phyloP scores from a whole-genome alignment of 2,888 invertebrate species.

The Euproctis similis region DNA sequence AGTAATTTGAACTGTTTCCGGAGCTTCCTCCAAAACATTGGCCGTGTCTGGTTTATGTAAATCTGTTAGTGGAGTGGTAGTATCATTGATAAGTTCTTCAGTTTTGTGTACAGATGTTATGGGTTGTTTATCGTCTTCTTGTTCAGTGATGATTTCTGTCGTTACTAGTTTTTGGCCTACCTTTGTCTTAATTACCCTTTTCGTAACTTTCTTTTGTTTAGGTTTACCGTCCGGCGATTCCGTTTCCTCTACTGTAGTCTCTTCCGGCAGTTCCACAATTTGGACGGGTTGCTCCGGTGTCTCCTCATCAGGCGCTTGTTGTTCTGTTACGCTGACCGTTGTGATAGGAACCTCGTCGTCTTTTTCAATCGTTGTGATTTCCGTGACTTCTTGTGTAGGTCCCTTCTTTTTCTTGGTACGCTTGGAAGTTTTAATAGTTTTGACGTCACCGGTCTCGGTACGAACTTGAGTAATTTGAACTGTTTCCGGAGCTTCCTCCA shows the following conservation, averaged over 20 bases:
- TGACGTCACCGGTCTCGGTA: too few relatives aligned
- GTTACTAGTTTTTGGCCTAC: constrained; percentile 22
- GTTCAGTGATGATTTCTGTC: constrained; percentile 13
- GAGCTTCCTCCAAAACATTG: constrained; percentile 26
- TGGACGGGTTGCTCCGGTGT: background rate
- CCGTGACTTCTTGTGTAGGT: constrained; percentile 22
- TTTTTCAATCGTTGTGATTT: constrained; percentile 17
- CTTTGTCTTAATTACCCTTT: constrained; percentile 13
- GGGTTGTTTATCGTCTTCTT: constrained; percentile 16
- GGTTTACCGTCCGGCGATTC: constrained; percentile 23
- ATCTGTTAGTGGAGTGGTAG: constrained; percentile 26
- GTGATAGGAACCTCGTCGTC: constrained; percentile 31
- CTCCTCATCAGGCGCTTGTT: background rate
- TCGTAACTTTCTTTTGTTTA: constrained; percentile 26
- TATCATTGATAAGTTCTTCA: constrained; percentile 40
- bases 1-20: constrained; percentile 23
- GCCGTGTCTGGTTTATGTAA: constrained; percentile 16
- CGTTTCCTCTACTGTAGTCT: constrained; percentile 34
- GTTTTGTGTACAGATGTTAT: constrained; percentile 31
- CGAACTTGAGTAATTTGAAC: background rate
- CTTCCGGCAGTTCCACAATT: constrained; percentile 9
- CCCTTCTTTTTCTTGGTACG: constrained; percentile 29
- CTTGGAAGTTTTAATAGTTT: too few relatives aligned
- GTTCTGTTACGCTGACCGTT: constrained; percentile 7
- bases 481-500: constrained; percentile 7